These are phyloP conservation scores for Pseudachorutes palmiensis DNA, from an alignment of 1,140 invertebrate genomes.

Conservation along the genomic window DNA sequence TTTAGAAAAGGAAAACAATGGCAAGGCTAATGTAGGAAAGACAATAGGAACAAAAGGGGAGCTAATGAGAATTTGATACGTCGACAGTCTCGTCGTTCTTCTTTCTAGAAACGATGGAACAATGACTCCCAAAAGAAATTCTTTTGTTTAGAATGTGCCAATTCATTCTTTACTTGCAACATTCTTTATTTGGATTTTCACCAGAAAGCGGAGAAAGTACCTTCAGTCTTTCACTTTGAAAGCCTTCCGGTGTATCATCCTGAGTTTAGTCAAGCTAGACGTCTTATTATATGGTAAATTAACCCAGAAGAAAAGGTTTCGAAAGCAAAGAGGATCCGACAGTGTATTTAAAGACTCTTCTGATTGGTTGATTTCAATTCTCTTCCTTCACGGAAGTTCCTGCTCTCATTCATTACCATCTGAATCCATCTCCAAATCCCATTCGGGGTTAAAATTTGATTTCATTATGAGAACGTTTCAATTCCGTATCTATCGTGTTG, in stretches of 20 bases:
- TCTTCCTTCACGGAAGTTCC: neutral
- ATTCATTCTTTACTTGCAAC: too few relatives aligned
- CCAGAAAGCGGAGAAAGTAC: too few relatives aligned
- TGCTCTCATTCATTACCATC: too few relatives aligned
- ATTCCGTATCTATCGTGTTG: too few relatives aligned
- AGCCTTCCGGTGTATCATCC: too few relatives aligned
- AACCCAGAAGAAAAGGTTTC: neutral
- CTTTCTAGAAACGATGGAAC: neutral
- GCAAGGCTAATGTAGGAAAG: neutral
- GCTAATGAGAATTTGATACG: slow-evolving; percentile 13
- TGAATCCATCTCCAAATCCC: too few relatives aligned
- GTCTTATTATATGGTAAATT: slow-evolving; percentile 9
- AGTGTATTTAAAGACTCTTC: neutral
- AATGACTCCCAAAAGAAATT: neutral
- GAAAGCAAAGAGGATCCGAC: neutral
- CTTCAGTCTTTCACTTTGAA: too few relatives aligned
- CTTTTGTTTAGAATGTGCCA: too few relatives aligned
- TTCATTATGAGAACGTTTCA: too few relatives aligned
- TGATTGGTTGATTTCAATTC: neutral
- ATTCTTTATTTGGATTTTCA: too few relatives aligned
- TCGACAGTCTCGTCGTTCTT: neutral
- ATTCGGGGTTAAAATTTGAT: neutral
- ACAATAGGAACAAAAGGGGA: neutral
- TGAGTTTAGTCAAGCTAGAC: slow-evolving; percentile 2
- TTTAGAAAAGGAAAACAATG: neutral